Conservation (phyloP, 2,797 vertebrate genomes). For the Aselliscus stoliczkanus region DNA sequence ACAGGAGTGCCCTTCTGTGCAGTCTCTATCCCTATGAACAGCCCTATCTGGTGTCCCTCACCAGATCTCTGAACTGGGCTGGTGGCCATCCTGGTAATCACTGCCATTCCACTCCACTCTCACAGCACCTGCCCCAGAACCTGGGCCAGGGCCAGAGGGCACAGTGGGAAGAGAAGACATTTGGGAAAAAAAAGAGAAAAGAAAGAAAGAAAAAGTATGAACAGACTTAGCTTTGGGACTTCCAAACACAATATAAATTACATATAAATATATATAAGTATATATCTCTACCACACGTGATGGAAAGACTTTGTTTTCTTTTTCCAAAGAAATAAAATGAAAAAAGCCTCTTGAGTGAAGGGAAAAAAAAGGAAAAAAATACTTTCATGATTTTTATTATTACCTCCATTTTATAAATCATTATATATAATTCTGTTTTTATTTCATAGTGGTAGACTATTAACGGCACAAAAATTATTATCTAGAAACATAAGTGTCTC, state of each 20-base stretch:
- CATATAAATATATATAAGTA: slow-evolving; percentile 79
- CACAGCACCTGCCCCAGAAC: slow-evolving; percentile 49
- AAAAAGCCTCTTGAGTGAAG: slow-evolving; percentile 72
- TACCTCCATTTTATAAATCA: not conserved
- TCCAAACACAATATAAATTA: slow-evolving; percentile 74
- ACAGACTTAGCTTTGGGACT: slow-evolving; percentile 77
- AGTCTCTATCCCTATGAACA: slow-evolving; percentile 58
- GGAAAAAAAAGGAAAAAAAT: slow-evolving; percentile 18
- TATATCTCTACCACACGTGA: slow-evolving; percentile 77
- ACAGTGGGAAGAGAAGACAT: slow-evolving; percentile 49
- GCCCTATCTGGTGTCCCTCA: slow-evolving; percentile 45
- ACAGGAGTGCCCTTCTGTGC: slow-evolving; percentile 34
- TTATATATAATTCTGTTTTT: not conserved
- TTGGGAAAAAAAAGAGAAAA: not conserved
- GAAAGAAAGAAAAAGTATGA: slow-evolving; percentile 56
- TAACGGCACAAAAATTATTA: slow-evolving; percentile 17
- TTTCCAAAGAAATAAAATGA: slow-evolving; percentile 81
- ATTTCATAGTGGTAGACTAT: slow-evolving; percentile 6
- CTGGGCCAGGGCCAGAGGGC: slow-evolving; percentile 48
- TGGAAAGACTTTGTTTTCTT: slow-evolving; percentile 80
- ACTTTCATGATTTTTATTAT: not conserved
- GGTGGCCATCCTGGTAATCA: slow-evolving; percentile 50
- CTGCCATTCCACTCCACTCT: slow-evolving; percentile 61
- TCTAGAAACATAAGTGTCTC: slow-evolving; percentile 26
- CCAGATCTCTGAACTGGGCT: slow-evolving; percentile 28